Conservation (phyloP, 2,888 invertebrate genomes). For the Pomacea canaliculata region DNA sequence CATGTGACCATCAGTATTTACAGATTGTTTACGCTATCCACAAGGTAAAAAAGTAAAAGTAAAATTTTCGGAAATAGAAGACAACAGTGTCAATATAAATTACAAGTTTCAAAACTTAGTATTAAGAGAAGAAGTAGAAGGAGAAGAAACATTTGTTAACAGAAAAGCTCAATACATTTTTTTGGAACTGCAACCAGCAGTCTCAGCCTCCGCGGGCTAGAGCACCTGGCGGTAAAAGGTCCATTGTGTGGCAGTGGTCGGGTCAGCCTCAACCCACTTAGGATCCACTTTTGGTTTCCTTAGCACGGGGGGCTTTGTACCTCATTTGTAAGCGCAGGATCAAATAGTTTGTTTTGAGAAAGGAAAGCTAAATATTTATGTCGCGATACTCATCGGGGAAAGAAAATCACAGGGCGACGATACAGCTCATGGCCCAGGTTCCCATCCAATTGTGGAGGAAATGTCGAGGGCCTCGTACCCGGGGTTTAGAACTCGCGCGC, state of each 20-base stretch:
- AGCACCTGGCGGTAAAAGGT: no score
- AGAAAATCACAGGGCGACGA: slow-evolving; percentile 12
- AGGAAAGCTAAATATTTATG: slow-evolving; percentile 18
- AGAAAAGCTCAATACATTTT: no score
- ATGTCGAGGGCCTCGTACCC: slow-evolving; percentile 7
- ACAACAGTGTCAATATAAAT: no score
- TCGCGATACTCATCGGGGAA: not conserved
- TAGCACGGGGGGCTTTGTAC: not conserved
- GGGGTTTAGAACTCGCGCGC: slow-evolving; percentile 10
- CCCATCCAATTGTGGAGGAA: slow-evolving; percentile 15
- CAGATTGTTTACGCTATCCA: no score
- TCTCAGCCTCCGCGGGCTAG: no score
- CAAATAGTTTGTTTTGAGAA: slow-evolving; percentile 23
- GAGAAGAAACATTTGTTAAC: no score
- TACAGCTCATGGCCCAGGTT: slow-evolving; percentile 7
- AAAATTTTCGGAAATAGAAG: no score
- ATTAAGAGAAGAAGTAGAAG: no score
- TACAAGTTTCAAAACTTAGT: no score
- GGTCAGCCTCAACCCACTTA: slow-evolving; percentile 3
- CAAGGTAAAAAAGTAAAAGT: no score
- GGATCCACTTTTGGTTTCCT: not conserved
- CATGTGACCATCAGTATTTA: no score
- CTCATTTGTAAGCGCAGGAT: not conserved
- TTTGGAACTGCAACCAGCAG: no score
- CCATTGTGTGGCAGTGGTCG: not conserved